Evolutionary conservation across 2,888 invertebrate species (phyloP).

Genomic region (Drosophila anceps): DNA sequence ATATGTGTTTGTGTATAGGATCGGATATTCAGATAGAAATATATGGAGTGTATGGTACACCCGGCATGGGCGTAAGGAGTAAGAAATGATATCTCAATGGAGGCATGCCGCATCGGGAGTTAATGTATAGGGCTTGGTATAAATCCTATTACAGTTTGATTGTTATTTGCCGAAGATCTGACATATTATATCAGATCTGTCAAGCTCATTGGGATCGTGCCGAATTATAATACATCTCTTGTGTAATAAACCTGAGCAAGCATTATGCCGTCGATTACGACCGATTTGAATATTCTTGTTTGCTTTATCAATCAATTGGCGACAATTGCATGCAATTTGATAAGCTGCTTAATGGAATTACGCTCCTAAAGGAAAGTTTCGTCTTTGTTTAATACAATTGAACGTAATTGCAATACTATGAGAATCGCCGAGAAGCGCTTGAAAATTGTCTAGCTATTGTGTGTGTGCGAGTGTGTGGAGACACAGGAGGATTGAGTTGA

Average conservation of each 20-base stretch:
- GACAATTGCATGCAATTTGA: neutral
- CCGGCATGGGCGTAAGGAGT: no score
- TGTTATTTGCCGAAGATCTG: no score
- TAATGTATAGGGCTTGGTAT: no score
- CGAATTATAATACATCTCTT: neutral
- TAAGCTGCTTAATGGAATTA: neutral
- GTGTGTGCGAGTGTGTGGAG: neutral
- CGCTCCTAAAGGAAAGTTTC: no score
- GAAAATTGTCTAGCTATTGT: neutral
- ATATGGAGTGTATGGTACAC: no score
- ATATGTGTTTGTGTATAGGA: no score
- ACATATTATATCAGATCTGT: no score
- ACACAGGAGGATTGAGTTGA: neutral
- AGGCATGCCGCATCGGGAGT: no score
- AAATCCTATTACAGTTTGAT: no score
- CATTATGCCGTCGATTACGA: neutral
- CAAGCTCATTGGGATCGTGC: no score
- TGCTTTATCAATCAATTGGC: conserved; percentile 13
- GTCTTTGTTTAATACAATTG: conserved; percentile 2
- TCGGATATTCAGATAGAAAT: no score
- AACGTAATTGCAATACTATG: conserved; percentile 8
- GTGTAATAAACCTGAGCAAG: neutral
- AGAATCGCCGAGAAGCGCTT: conserved; percentile 11
- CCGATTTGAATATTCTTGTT: neutral
- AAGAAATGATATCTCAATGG: no score